These are phyloP conservation scores for Podarcis siculus DNA, from an alignment of 2,797 vertebrate genomes.

Conservation along the genomic window DNA sequence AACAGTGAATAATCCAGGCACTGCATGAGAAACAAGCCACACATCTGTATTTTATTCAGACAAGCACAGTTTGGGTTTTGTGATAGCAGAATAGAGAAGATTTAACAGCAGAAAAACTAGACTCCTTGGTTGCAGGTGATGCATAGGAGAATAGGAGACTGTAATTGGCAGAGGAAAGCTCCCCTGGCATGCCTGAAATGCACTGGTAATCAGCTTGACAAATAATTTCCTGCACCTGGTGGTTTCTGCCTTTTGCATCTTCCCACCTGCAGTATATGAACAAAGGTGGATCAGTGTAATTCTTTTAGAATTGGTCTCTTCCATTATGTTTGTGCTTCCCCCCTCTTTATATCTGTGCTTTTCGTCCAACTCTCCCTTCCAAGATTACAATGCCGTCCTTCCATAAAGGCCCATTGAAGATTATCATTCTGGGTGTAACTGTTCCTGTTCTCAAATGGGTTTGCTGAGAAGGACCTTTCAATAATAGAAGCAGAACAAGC, in stretches of 20 bases:
- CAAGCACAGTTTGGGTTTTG: constrained; percentile 22
- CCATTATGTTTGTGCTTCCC: background rate
- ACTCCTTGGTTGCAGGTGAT: constrained; percentile 5
- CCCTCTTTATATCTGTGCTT: constrained; percentile 3
- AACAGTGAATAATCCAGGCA: background rate
- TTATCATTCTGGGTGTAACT: constrained; percentile 1
- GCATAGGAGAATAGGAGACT: constrained; percentile 19
- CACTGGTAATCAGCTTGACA: constrained; percentile 38
- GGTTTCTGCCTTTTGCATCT: constrained; percentile 36
- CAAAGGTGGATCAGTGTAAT: constrained; percentile 31
- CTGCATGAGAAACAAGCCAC: background rate
- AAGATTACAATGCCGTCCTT: background rate
- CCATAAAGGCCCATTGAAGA: background rate
- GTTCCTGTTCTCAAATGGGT: constrained; percentile 9
- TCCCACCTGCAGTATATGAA: constrained; percentile 36
- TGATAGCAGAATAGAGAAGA: background rate
- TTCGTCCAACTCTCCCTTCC: background rate
- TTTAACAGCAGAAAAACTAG: constrained; percentile 29
- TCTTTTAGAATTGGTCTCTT: constrained; percentile 23
- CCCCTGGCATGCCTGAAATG: constrained; percentile 31
- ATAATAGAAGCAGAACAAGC: background rate
- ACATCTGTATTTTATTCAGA: constrained; percentile 24
- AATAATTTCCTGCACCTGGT: constrained; percentile 43
- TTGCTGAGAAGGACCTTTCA: constrained; percentile 16
- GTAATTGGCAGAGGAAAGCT: constrained; percentile 32